Base-by-base conservation (phyloP, 2,888 invertebrate genomes). In the Drosophila mayaguana region DNA sequence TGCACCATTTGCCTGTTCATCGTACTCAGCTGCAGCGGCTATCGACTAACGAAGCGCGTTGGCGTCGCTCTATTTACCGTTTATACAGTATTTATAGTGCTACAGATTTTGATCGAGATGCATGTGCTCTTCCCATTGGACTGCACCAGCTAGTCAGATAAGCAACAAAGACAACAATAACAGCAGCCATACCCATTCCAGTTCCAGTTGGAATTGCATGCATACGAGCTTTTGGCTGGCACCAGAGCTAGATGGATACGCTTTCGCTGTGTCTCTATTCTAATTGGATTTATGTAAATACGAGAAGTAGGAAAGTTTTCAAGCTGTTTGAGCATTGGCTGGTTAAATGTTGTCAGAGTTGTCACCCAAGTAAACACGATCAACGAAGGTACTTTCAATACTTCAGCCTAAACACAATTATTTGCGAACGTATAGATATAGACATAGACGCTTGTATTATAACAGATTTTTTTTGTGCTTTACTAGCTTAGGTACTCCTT, bases 41-140 rank as follows among this genome's bases (percentile, higher is more conserved):
- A 96, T 91, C 94, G 94, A 9, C 92, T 98, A 36, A 95, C 95
- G 75, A 95, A 95, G 89, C 93, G 93, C 55, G 94, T 96, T 6
- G 98, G 98, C 14, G 72, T 93, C 0, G 93, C 96, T 0, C 94
- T 97, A 20, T 89, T 96, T 2, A 42, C 93, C 0, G 93, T 96
- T 11, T 98, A 98, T 89, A 78, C 93, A 0, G 88, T 95, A 6
- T 97, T 97, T 83, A 95, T 97, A 6, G 94, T 95, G 0, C 94
- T 97, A 60, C 96, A 97, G 6, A 95, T 97, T 71, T 93, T 97
- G 28, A 95, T 96, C 60, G 98, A 98, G 92, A 94, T 96, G 91
- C 96, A 96, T 77, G 93, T 96, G 2, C 96, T 97, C 88, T 95
- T 94, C 74, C 91, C 92, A 8, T 73, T 84, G 62, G 75, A 63